Base-by-base conservation (phyloP, 2,888 invertebrate genomes). In the Coecobrya sp. region DNA sequence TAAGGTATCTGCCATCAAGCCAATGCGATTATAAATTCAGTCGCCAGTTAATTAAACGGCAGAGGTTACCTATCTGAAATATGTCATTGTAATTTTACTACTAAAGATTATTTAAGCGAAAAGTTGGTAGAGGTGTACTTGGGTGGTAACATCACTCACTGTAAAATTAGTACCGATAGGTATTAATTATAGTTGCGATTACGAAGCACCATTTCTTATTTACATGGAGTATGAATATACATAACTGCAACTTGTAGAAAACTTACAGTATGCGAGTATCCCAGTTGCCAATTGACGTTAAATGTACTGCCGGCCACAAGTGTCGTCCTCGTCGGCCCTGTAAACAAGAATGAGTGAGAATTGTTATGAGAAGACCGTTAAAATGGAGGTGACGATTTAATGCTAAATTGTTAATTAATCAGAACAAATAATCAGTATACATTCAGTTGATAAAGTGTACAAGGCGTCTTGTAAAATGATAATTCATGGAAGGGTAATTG, bases 271-370 rank as follows among this genome's bases (percentile, higher is more conserved):
- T 94, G 94, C 42, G 93, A 82, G 86, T 94, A 94, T 76, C 94
- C 94, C 62, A 94, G 81, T 65, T 94, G 94, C 94, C 94, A 94
- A 62, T 94, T 94, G 27, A 94, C 91, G 81, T 94, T 94, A 49
- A 94, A 94, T 11, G 93, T 91, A 55, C 93, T 92, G 25, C 94
- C 93, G 65, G 93, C 87, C 65, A 90, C 52, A 16, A 94, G 30
- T 2, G 93, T 94, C 8, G 94, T 94, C 70, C 93, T 93, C 25
- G 92, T 93, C 16, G 94, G 88, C 42, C 94, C 94, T 94, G 89
- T 76, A 55, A 62, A 85, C n/a, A 85, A 42, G 68, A 49, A 55
- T 4, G 55, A 82, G 49, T 45, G 45, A 22, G 45, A 76, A 45
- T 42, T 19, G 7, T 19, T 62, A 76, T 86, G 87, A 84, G 86